Evolutionary conservation across 2,888 invertebrate genomes (phyloP).

Genomic region (Conomelus anceps): DNA sequence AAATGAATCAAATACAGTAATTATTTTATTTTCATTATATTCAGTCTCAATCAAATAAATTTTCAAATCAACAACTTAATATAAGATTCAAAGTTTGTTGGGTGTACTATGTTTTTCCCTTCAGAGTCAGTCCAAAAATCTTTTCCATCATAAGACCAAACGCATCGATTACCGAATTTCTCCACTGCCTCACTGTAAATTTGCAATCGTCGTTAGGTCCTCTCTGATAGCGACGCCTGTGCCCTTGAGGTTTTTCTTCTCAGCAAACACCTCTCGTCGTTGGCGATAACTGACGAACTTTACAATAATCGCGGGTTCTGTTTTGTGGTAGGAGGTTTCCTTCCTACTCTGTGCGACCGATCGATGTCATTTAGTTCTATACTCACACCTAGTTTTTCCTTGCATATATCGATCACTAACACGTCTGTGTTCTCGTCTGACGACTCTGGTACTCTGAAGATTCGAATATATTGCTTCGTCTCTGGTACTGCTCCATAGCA

Average conservation of each 20-base stretch:
- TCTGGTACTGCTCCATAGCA: slow-evolving; percentile 4
- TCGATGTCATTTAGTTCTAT: not conserved
- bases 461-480: not conserved
- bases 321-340: not conserved
- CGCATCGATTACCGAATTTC: not conserved
- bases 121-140: not conserved
- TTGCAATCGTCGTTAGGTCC: not conserved
- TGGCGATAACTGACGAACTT: not conserved
- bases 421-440: not conserved
- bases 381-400: not conserved
- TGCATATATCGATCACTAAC: not conserved
- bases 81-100: too few species aligned
- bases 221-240: not conserved
- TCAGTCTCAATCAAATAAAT: too few species aligned
- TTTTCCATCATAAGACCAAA: not conserved
- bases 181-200: not conserved
- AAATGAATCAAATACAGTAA: too few species aligned
- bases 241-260: not conserved
- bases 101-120: too few species aligned
- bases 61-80: too few species aligned
- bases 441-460: not conserved
- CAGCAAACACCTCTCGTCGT: not conserved
- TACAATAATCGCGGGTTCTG: not conserved
- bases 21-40: too few species aligned
- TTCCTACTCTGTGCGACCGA: too few species aligned